Base-by-base conservation (phyloP, 2,888 invertebrate genomes). In the Orchesella flavescens region DNA sequence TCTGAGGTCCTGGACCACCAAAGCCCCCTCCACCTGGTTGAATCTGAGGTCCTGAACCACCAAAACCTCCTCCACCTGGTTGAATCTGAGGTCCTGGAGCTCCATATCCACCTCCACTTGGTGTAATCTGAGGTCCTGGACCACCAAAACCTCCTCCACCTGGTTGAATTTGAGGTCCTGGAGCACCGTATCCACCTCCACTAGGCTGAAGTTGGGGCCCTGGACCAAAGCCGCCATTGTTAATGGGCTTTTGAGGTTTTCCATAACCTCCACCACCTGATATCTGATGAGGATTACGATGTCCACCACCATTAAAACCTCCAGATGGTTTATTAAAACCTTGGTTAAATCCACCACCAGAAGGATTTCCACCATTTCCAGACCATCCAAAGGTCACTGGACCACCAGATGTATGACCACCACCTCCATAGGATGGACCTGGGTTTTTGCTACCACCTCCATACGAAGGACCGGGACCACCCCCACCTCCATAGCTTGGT, bases 271-370 rank as follows among this genome's bases (percentile, higher is more conserved):
- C 53, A 15, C 71, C 46, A 44, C 66, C 66, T 49, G 17, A 21
- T 17, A 68, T 21, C 17, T 68, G 68, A 68, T 68, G 68, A 49
- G 68, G 68, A 21, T 68, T 68, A 21, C 68, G 68, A 46, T 68
- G 55, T 2, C 23, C 55, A 24, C 53, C 71, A 24, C 68, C 68
- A 13, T 53, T 53, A 21, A 34, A 68, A 15, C 68, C 68, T 1
- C 53, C 68, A 55, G n/a, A 23, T 0, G 71, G 71, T 34, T n/a
- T 24, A n/a, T 55, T 55, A 21, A 15, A 71, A 12, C 71, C 49
- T 46, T 23, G 21, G 19, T 21, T 43, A 12, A n/a, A 59, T 12
- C 59, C 59, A 17, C 59, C 59, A 19, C 59, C 21, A 59, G n/a
- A 4, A 55, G 59, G 59, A 13, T 49, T 3, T 49, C 5, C 5